phyloP scores from a whole-genome alignment of 2,113 vertebrate species.

The Raja brachyura region DNA sequence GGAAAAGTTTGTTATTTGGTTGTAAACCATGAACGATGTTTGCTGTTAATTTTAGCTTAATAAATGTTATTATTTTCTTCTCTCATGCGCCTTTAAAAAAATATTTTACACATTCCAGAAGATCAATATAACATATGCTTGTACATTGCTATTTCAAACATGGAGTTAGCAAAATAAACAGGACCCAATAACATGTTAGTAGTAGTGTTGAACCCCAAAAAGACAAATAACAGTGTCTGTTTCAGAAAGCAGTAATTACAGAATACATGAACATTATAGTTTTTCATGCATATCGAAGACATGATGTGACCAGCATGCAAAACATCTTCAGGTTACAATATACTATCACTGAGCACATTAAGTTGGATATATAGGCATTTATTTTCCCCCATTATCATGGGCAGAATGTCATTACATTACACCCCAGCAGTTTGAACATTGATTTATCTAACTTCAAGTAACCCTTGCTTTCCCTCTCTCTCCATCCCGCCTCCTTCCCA shows the following conservation, averaged over 20 bases:
- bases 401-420: not conserved
- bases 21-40: not conserved
- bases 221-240: not conserved
- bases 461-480: no score
- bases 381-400: not conserved
- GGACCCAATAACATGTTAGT: not conserved
- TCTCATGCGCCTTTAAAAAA: not conserved
- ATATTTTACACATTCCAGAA: not conserved
- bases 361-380: not conserved
- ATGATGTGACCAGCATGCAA: not conserved
- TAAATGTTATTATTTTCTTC: not conserved
- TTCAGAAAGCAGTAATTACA: constrained; percentile 44
- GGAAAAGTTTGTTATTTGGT: not conserved
- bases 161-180: not conserved
- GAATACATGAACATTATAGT: constrained; percentile 38
- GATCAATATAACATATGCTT: not conserved
- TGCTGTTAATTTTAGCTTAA: not conserved
- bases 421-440: no score
- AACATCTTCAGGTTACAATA: not conserved
- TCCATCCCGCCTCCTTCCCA: no score
- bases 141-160: not conserved
- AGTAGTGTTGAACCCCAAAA: not conserved
- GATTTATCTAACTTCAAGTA: no score
- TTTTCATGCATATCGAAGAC: constrained; percentile 34
- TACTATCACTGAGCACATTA: not conserved